phyloP scores from a whole-genome alignment of 2,797 vertebrate species.

The Rhinella marina region DNA sequence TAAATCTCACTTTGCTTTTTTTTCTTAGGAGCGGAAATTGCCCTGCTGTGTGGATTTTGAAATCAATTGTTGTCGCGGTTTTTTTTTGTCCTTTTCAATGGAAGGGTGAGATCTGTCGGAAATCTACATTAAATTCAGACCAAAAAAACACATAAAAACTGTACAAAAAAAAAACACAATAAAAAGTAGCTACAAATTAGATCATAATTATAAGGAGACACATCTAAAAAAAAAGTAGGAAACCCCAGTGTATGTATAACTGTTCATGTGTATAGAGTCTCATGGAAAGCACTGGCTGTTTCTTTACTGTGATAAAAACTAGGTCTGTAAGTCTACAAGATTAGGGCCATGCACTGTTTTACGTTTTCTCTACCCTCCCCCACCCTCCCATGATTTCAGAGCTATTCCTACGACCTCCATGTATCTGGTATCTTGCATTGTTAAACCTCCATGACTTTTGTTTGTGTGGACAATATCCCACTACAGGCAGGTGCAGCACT shows the following conservation, averaged over 20 bases:
- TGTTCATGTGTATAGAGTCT: not conserved
- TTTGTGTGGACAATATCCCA: not conserved
- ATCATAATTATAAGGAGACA: no score
- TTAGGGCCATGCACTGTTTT: not conserved
- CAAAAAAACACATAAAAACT: no score
- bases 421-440: not conserved
- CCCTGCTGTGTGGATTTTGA: no score
- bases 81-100: no score
- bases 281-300: not conserved
- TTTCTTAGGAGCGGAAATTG: no score
- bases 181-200: no score
- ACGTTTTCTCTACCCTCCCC: conserved; percentile 16
- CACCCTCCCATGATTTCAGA: not conserved
- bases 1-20: no score
- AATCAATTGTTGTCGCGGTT: no score
- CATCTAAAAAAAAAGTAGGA: not conserved
- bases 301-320: not conserved
- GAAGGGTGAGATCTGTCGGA: no score
- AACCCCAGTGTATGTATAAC: not conserved
- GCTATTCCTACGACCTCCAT: not conserved
- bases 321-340: not conserved
- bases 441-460: not conserved
- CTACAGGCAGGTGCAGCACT: conserved; percentile 23
- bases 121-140: no score
- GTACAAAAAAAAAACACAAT: no score